phyloP scores from a whole-genome alignment of 2,888 invertebrate species.

The Gymnoscelis rufifasciata region DNA sequence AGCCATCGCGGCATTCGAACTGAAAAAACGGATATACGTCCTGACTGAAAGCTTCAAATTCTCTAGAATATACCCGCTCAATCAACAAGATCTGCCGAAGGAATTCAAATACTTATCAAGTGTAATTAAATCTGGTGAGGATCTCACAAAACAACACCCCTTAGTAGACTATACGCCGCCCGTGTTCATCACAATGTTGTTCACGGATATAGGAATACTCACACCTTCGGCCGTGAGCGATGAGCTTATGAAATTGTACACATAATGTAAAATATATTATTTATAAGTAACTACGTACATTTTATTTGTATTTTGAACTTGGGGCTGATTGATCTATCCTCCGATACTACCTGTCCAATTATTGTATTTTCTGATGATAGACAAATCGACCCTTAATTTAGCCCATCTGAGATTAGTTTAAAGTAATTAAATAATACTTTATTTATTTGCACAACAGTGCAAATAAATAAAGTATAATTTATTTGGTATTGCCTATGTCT shows the following conservation, averaged over 20 bases:
- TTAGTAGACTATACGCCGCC: constrained; percentile 99
- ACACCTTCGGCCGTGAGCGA: constrained; percentile 99
- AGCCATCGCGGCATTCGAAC: constrained; percentile 90
- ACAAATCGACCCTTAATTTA: too few relatives aligned
- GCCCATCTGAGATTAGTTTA: too few relatives aligned
- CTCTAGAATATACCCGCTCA: constrained; percentile 93
- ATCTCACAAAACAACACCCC: constrained; percentile 85
- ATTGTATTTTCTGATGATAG: too few relatives aligned
- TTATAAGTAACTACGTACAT: constrained; percentile 5
- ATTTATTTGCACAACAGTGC: too few relatives aligned
- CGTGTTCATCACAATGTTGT: constrained; percentile 91
- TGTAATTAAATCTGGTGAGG: constrained; percentile 59
- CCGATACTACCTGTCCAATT: too few relatives aligned
- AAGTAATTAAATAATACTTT: too few relatives aligned
- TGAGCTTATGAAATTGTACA: constrained; percentile 96
- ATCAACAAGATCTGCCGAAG: constrained; percentile 93
- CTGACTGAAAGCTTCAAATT: constrained; percentile 99
- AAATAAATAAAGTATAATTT: too few relatives aligned
- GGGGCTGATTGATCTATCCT: too few relatives aligned
- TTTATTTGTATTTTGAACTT: background rate
- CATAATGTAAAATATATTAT: constrained; percentile 67
- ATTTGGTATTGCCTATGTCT: too few relatives aligned
- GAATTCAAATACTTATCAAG: constrained; percentile 86
- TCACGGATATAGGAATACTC: constrained; percentile 97
- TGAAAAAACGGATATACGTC: constrained; percentile 97